Base-by-base conservation (phyloP, 2,113 vertebrate species). In the Zeus faber region DNA sequence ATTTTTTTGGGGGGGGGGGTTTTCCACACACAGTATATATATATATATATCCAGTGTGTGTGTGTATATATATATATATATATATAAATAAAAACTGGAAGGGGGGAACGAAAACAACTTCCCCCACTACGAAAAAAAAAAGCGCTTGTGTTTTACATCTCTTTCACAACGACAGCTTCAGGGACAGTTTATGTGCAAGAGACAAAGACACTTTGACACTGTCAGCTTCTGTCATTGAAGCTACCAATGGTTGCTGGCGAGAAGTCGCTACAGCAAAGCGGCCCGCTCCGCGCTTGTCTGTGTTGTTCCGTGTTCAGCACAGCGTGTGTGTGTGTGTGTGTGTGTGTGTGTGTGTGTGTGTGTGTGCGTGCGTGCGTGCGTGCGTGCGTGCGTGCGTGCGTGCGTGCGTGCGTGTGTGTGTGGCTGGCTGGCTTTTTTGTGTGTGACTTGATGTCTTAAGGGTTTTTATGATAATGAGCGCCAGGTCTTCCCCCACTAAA, bases 381-480 rank as follows among this genome's bases (percentile, higher is more conserved):
- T 58, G 62, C 9, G 54, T 70, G 33, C 56, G 62, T 11, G 54
- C 69, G 4, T 58, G 60, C 9, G 54, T 70, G 13, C 54, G 62
- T 11, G 52, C 69, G 33, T 40, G 21, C 40, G 50, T 23, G 49
- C 9, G 31, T 41, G 37, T 59, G 76, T 26, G 55, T 54, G 65
- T 60, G 43, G 71, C 56, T 24, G 65, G 65, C 59, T 79, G 62
- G 61, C 58, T 74, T 79, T 84, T 81, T 85, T 81, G 76, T 77
- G 80, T 65, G 76, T 48, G 77, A 80, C 65, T 66, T 65, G 63
- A 84, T 89, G 84, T 89, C 89, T 89, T 61, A 78, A 76, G 87
- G 87, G 90, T 87, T 86, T 87, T 90, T 91, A 91, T 91, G 87
- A 76, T 90, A 89, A 90, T 90, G 78, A 86, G 72, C 49, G 62